Conservation (phyloP, 1,140 invertebrate genomes). For the Leptinotarsa texana region DNA sequence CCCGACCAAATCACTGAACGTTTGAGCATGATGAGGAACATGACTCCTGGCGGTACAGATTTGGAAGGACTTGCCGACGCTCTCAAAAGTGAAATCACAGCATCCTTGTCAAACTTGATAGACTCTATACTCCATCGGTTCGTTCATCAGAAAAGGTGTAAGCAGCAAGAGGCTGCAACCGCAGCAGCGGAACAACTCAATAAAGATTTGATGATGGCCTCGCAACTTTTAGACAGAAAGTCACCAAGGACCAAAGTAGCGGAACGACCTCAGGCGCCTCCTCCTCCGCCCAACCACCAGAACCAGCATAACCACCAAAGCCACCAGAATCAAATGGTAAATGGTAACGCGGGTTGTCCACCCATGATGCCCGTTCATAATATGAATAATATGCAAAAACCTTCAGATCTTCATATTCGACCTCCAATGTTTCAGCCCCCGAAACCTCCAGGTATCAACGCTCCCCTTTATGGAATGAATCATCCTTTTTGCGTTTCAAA, state of each 20-base stretch:
- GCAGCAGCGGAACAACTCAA: slow-evolving; percentile 79
- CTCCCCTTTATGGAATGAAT: slow-evolving; percentile 66
- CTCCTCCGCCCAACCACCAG: slow-evolving; percentile 30
- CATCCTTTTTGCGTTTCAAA: slow-evolving; percentile 70
- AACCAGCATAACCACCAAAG: slow-evolving; percentile 46
- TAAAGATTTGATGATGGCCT: slow-evolving; percentile 76
- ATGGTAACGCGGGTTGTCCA: slow-evolving; percentile 49
- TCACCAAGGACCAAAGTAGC: slow-evolving; percentile 79
- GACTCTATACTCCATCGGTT: slow-evolving; percentile 86
- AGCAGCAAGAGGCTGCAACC: slow-evolving; percentile 74
- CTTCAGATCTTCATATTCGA: slow-evolving; percentile 66
- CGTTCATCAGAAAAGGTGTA: slow-evolving; percentile 77
- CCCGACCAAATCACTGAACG: slow-evolving; percentile 62
- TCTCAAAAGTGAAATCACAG: slow-evolving; percentile 86
- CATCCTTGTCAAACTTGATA: slow-evolving; percentile 81
- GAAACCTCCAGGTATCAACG: slow-evolving; percentile 71
- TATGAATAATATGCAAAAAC: slow-evolving; percentile 63
- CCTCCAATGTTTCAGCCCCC: slow-evolving; percentile 79
- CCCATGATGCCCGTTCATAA: slow-evolving; percentile 50
- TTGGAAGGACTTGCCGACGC: slow-evolving; percentile 85
- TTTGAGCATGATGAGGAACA: slow-evolving; percentile 67
- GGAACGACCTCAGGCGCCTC: slow-evolving; percentile 63
- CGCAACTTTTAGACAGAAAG: slow-evolving; percentile 79
- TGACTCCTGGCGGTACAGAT: slow-evolving; percentile 69
- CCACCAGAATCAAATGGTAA: slow-evolving; percentile 52